Conservation (phyloP, 2,113 vertebrate species). For the Nyctereutes procyonoides region DNA sequence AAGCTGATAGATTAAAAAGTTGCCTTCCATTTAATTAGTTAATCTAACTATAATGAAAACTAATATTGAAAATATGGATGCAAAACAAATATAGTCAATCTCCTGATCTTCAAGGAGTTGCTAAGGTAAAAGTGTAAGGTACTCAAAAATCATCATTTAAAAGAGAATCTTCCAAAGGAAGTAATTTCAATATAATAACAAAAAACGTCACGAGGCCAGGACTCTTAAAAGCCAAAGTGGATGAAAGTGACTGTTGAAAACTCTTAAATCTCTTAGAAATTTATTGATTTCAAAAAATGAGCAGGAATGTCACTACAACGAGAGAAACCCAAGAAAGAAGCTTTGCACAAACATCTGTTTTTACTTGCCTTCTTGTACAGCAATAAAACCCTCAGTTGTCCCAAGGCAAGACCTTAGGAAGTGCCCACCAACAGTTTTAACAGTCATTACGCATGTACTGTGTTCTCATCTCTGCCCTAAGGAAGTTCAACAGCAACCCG, state of each 20-base stretch:
- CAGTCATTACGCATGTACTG: conserved; percentile 48
- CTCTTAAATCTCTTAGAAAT: not conserved
- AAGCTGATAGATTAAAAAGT: not conserved
- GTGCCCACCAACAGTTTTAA: conserved; percentile 45
- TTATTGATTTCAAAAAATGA: not conserved
- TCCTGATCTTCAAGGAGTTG: not conserved
- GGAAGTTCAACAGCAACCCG: not conserved
- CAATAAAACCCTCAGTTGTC: not conserved
- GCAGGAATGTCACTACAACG: not conserved
- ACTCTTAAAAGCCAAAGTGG: conserved; percentile 7
- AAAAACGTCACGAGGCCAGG: not conserved
- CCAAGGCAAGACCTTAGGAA: conserved; percentile 70
- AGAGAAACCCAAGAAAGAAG: not conserved
- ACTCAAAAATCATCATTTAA: not conserved
- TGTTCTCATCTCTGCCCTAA: conserved; percentile 44
- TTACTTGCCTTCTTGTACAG: not conserved
- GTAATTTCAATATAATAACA: not conserved
- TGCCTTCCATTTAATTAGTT: not conserved
- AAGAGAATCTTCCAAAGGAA: not conserved
- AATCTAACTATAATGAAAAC: not conserved
- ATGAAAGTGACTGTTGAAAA: not conserved
- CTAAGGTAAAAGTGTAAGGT: not conserved
- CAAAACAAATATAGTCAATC: not conserved
- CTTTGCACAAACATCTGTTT: conserved; percentile 5
- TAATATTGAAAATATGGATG: not conserved